phyloP scores from a whole-genome alignment of 2,888 invertebrate species.

The Sarcophaga variegata region DNA sequence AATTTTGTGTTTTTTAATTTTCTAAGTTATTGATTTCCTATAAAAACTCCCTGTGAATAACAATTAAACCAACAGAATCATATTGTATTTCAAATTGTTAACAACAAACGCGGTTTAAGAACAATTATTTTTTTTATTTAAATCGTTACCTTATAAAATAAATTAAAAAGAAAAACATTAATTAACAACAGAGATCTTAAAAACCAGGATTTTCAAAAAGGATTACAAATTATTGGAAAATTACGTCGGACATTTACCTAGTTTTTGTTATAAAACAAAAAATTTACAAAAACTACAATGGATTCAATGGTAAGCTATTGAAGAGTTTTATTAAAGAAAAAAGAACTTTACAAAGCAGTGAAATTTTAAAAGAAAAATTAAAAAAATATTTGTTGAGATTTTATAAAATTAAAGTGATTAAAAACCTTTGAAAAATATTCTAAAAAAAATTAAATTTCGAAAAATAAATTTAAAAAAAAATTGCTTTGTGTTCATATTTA shows the following conservation, averaged over 20 bases:
- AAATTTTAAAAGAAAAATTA: not conserved
- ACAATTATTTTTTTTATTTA: not conserved
- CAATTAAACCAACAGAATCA: slow-evolving; percentile 44
- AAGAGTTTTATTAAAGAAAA: not conserved
- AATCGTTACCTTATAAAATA: not conserved
- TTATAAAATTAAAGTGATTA: no score
- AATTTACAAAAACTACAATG: slow-evolving; percentile 26
- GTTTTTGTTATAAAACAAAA: not conserved
- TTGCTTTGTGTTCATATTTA: no score
- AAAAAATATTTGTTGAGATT: no score
- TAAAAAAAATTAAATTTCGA: no score
- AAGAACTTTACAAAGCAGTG: no score
- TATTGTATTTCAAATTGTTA: slow-evolving; percentile 36
- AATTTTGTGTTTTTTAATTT: slow-evolving; percentile 11
- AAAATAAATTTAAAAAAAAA: no score
- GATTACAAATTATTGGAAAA: not conserved
- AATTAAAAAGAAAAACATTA: not conserved
- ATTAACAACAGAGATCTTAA: not conserved
- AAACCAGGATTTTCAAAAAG: not conserved
- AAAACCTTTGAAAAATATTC: no score
- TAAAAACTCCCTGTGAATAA: slow-evolving; percentile 42
- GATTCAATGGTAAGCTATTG: slow-evolving; percentile 39
- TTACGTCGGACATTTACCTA: not conserved
- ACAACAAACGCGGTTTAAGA: slow-evolving; percentile 20
- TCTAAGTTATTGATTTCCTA: slow-evolving; percentile 36